Base-by-base conservation (phyloP, 2,888 invertebrate genomes). In the Dolomedes plantarius region DNA sequence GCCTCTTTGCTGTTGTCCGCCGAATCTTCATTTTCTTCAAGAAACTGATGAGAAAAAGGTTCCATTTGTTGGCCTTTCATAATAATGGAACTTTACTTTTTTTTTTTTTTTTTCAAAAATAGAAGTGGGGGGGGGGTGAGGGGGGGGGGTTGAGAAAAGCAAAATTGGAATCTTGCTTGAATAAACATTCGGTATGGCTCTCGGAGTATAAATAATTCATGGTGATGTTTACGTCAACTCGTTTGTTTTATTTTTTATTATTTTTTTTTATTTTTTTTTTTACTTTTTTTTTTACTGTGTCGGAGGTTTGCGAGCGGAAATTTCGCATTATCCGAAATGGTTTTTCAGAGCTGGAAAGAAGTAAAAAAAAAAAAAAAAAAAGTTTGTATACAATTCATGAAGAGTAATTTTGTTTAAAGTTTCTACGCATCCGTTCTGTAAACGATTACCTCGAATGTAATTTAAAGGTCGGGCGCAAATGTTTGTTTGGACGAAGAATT, bases 111-210 rank as follows among this genome's bases (percentile, higher is more conserved):
- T 32, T 36, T n/a, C 28, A 39, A 46, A 32, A 71, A 23, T n/a
- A n/a, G n/a, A n/a, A n/a, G n/a, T 67, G 76, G n/a, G n/a, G n/a
- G n/a, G n/a, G n/a, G n/a, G n/a, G n/a, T n/a, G n/a, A n/a, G 7
- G 62, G 62, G 31, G 19, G 56, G 69, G 69, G 23, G 69, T 74
- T 27, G 69, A 23, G 36, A 75, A 68, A 77, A 73, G 29, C 72
- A 85, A 85, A 85, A 85, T 85, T 85, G 83, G 83, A 85, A 85
- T 85, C 83, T 77, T 85, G 83, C 83, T 85, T 85, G 83, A 85
- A 85, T 85, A 85, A 85, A 85, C 83, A 85, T 85, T 85, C 73
- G 83, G 77, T 77, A 73, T 85, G 77, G 83, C 83, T 77, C 83
- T 85, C 73, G 72, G 83, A 77, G 71, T 85, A 85, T 85, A 85